Evolutionary conservation across 2,113 vertebrate species (phyloP), one percentile per base, ranked within the genome.

Genomic region (Melanerpes aurifrons): DNA sequence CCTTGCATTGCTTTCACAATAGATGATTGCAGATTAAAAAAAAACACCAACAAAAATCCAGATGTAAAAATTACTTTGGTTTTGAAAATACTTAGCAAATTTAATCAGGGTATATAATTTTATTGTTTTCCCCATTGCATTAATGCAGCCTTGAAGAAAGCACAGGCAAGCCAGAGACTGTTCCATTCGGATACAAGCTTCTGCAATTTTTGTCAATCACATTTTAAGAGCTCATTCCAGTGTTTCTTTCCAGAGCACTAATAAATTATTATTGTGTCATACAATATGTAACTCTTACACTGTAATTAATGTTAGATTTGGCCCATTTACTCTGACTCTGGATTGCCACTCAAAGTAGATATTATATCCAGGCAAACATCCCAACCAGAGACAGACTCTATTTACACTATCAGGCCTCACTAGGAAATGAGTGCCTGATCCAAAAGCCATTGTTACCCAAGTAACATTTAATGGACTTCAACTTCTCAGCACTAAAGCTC

Each of bases 291-390:
- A 85, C 53, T 62, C 31, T 89, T 70, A 45, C 48, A 57, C 67
- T 87, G 40, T 84, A 81, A 75, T 89, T 91, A 80, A 61, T 90
- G 81, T 57, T 94, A 91, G 53, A 91, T 88, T 83, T 83, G 50
- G 12, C 62, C 58, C 26, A 32, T 91, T 94, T 93, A 78, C 77
- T 91, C 69, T 88, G 54, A 50, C 82, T 71, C n/a, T 58, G 58
- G 32, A 58, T 80, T 87, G 57, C 63, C 31, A 61, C 48, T 82
- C 66, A 77, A 47, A 82, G 19, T 22, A 79, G 74, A 40, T 82
- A 10, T 10, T 83, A 32, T 45, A 82, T 61, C 57, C 61, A 68
- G 61, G 58, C 66, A 89, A 91, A 71, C 35, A 74, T 80, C 57
- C 19, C 54, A 62, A 20, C 7, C 57, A 64, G 66, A 77, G 43